phyloP scores from a whole-genome alignment of 2,888 invertebrate genomes.

The Nipponacmea schrenckii region DNA sequence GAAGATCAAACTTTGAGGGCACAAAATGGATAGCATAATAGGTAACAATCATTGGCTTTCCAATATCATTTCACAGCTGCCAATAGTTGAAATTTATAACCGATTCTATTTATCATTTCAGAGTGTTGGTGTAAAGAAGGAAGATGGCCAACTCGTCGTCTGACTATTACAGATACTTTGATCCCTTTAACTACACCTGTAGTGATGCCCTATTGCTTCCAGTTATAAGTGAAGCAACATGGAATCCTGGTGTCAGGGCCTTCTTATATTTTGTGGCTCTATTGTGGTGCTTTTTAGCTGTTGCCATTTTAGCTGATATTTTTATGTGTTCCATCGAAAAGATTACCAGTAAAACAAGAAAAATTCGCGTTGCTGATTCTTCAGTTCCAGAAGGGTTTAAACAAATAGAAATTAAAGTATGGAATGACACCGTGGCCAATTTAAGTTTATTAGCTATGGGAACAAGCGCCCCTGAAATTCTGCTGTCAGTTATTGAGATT shows the following conservation, averaged over 20 bases:
- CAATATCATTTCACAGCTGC: too few species aligned
- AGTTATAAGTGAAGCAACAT: conserved; percentile 69
- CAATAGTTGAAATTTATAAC: too few species aligned
- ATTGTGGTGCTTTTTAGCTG: conserved; percentile 73
- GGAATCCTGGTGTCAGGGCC: conserved; percentile 68
- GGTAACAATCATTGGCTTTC: too few species aligned
- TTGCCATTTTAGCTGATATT: conserved; percentile 73
- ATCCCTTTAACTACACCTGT: conserved; percentile 46
- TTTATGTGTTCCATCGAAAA: conserved; percentile 74
- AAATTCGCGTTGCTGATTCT: conserved; percentile 62
- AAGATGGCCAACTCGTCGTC: not conserved
- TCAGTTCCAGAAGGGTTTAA: conserved; percentile 54
- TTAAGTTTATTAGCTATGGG: conserved; percentile 73
- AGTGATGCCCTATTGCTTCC: conserved; percentile 68
- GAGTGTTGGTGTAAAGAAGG: not conserved
- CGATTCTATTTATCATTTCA: not conserved
- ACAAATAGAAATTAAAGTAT: conserved; percentile 71
- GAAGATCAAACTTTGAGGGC: too few species aligned
- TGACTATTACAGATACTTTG: conserved; percentile 13
- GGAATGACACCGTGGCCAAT: conserved; percentile 74
- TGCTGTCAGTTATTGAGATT: conserved; percentile 72
- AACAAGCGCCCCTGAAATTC: conserved; percentile 72
- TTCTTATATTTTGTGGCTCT: conserved; percentile 70
- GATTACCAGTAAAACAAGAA: conserved; percentile 72
- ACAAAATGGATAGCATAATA: too few species aligned